phyloP scores from a whole-genome alignment of 2,888 invertebrate species.

The Germaria angustata region DNA sequence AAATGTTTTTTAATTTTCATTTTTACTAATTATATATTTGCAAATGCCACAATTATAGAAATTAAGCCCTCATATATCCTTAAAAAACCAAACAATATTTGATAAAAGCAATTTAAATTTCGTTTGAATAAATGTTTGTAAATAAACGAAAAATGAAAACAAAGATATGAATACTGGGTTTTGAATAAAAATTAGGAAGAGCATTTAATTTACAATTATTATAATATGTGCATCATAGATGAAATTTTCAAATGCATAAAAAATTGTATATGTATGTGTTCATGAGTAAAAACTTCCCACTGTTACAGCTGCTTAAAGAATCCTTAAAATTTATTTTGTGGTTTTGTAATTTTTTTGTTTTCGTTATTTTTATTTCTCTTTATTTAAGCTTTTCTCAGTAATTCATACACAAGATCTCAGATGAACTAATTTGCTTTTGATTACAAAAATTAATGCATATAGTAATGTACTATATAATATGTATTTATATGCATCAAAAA shows the following conservation, averaged over 20 bases:
- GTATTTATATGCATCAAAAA: conserved; percentile 2
- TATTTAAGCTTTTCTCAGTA: conserved; percentile 37
- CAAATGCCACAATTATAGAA: no score
- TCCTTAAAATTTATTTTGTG: conserved; percentile 52
- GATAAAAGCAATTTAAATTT: neutral
- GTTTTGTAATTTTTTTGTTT: conserved; percentile 54
- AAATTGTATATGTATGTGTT: neutral
- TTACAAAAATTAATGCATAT: conserved; percentile 69
- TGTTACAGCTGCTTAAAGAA: conserved; percentile 14
- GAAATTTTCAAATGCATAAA: conserved; percentile 14
- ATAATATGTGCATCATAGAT: conserved; percentile 35
- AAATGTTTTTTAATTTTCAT: no score
- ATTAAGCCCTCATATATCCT: no score
- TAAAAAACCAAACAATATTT: neutral
- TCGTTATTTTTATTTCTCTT: conserved; percentile 20
- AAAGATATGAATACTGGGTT: conserved; percentile 2
- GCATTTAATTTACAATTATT: conserved; percentile 60
- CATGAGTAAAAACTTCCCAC: neutral
- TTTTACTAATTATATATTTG: no score
- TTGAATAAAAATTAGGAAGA: conserved; percentile 38
- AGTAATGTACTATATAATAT: conserved; percentile 60
- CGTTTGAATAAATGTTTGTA: conserved; percentile 28
- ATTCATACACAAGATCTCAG: conserved; percentile 64
- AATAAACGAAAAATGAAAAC: neutral
- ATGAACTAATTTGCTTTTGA: conserved; percentile 68